Base-by-base conservation (phyloP, 2,797 vertebrate species). In the Forpus xanthops region DNA sequence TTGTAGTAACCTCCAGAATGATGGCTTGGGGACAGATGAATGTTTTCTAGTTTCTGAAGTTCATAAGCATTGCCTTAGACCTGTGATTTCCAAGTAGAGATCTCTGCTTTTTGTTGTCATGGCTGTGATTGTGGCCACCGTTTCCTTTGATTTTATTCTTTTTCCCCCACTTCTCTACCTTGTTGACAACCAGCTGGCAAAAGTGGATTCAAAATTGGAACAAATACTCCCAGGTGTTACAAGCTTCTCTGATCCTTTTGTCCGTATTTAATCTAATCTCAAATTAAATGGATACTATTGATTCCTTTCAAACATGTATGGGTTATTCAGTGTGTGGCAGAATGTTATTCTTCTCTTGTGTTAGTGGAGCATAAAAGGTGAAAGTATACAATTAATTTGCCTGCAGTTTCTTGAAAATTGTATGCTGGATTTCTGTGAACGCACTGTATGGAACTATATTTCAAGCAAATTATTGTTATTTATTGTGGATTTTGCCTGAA, bases 401-500 rank as follows among this genome's bases (percentile, higher is more conserved):
- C 96, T 97, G 96, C 90, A 94, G 93, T 97, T 97, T 97, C 95
- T 95, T 49, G 52, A 93, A 98, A 98, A 98, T 98, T 96, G 97
- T 96, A 97, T 97, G 96, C 97, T 98, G 97, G 93, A 91, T 98
- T 98, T 98, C 97, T 97, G 85, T 91, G 96, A 98, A 56, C 42
- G 82, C 55, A 50, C 97, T 42, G 30, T 96, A 96, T 93, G 96
- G 95, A 97, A 94, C 96, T 96, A 90, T 97, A 97, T 96, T 96
- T 87, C 93, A 91, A 90, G 97, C 82, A 98, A 98, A 98, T 98
- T 97, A 98, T 98, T 98, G 94, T 98, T 98, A 97, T 98, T 98
- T 98, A 98, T 94, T 58, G 24, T 96, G 95, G 96, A 81, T 97
- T 98, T 98, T 96, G 74, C 97, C 96, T 97, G 92, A 85, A 70